Percentiles rank a stretch among this genome's conserved stretches.
phyloP scores from a whole-genome alignment of 2,113 vertebrate species.

The Entomyzon cyanotis region DNA sequence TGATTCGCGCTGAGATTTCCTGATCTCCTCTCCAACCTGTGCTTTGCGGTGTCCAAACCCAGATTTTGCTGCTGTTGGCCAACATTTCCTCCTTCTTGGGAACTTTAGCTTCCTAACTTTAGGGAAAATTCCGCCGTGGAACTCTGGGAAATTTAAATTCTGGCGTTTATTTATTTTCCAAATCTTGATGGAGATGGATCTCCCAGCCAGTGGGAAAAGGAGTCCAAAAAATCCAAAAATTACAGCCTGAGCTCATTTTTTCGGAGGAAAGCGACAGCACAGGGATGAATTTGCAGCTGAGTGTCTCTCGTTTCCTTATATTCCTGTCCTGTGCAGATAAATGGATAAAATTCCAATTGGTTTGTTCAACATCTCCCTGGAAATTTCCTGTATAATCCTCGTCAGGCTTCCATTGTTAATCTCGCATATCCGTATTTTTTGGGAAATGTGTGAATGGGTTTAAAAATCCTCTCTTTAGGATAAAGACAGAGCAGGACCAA shows the following conservation, averaged over 20 bases:
- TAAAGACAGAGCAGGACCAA: background rate
- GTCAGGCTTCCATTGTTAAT: background rate
- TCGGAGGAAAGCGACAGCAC: background rate
- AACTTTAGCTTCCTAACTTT: no score
- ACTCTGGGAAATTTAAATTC: background rate
- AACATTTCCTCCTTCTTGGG: background rate
- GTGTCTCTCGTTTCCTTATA: background rate
- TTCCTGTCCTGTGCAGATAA: background rate
- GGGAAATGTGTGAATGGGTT: background rate
- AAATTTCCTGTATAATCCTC: background rate
- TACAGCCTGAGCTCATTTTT: background rate
- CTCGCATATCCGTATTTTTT: background rate
- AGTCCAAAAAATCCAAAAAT: background rate
- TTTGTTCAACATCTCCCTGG: background rate
- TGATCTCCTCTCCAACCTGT: background rate
- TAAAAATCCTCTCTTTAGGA: background rate
- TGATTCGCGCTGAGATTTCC: background rate
- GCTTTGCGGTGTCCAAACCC: background rate
- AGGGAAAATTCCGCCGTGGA: background rate
- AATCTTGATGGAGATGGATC: background rate
- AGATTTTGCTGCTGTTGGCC: background rate
- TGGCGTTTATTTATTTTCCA: background rate
- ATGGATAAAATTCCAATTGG: background rate
- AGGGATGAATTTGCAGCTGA: background rate
- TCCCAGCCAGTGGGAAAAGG: background rate